These are phyloP conservation scores for Neuroterus valhalla DNA, from an alignment of 1,140 invertebrate species.

Conservation along the genomic window DNA sequence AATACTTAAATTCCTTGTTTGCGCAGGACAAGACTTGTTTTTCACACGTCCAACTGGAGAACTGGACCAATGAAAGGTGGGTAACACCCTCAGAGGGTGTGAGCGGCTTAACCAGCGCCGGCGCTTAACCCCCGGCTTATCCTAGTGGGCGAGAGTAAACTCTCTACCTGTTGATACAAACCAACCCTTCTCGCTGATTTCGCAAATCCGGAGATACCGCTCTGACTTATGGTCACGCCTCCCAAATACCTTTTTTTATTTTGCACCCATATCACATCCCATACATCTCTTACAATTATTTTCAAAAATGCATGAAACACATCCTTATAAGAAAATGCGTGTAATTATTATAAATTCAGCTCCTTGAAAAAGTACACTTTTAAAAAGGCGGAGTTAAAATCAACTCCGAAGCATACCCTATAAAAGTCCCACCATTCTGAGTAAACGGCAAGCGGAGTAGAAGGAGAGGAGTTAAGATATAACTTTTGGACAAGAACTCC, in stretches of 20 bases:
- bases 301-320: too few species aligned
- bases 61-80: conserved; percentile 66
- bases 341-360: too few species aligned
- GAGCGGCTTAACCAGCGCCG: conserved; percentile 73
- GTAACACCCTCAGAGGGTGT: conserved; percentile 73
- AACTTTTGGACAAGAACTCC: too few species aligned
- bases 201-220: conserved; percentile 69
- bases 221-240: conserved; percentile 64
- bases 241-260: neutral
- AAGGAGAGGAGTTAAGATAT: too few species aligned
- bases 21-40: conserved; percentile 64
- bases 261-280: too few species aligned
- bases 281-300: too few species aligned
- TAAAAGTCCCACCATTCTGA: too few species aligned
- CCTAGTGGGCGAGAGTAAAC: conserved; percentile 64
- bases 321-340: too few species aligned
- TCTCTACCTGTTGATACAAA: conserved; percentile 73
- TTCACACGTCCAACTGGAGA: conserved; percentile 66
- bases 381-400: too few species aligned
- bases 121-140: conserved; percentile 73
- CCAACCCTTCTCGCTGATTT: conserved; percentile 73
- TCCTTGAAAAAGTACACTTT: too few species aligned
- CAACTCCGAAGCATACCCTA: too few species aligned
- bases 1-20: conserved; percentile 47
- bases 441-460: too few species aligned